A percentile compares a stretch with the other conserved stretches of the same genome.
These are phyloP conservation scores for Gallirallus australis DNA, from an alignment of 2,797 vertebrate species.

Conservation along the genomic window DNA sequence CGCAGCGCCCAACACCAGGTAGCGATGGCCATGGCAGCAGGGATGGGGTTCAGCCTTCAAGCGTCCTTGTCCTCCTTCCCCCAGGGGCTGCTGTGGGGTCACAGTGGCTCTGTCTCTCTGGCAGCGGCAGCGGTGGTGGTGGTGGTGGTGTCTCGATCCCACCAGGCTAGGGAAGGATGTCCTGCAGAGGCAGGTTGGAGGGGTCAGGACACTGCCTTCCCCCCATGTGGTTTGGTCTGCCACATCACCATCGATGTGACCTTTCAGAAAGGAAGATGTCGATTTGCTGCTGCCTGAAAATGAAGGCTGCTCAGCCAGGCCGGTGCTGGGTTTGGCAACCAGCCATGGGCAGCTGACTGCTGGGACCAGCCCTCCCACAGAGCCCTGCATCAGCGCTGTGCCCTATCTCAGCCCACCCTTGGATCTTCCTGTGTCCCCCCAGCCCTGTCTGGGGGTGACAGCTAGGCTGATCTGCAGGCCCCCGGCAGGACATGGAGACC, in stretches of 20 bases:
- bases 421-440: accelerated
- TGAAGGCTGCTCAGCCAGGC: background rate
- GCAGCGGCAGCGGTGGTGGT: too few species aligned
- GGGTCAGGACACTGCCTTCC: too few species aligned
- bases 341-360: background rate
- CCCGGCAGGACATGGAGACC: accelerated
- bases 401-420: background rate
- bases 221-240: background rate
- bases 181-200: background rate
- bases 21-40: accelerated
- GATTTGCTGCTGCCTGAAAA: background rate
- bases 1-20: background rate
- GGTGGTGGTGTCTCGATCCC: background rate
- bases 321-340: background rate
- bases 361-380: accelerated
- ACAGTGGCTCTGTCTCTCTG: background rate
- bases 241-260: background rate
- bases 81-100: accelerated
- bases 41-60: background rate
- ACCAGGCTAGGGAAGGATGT: accelerated
- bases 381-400: accelerated
- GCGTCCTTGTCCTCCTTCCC: background rate
- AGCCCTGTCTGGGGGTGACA: accelerated
- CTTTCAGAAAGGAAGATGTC: constrained; percentile 26
- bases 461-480: background rate